These are phyloP conservation scores for Tupaia tana DNA, from an alignment of 2,113 vertebrate genomes.

Conservation along the genomic window DNA sequence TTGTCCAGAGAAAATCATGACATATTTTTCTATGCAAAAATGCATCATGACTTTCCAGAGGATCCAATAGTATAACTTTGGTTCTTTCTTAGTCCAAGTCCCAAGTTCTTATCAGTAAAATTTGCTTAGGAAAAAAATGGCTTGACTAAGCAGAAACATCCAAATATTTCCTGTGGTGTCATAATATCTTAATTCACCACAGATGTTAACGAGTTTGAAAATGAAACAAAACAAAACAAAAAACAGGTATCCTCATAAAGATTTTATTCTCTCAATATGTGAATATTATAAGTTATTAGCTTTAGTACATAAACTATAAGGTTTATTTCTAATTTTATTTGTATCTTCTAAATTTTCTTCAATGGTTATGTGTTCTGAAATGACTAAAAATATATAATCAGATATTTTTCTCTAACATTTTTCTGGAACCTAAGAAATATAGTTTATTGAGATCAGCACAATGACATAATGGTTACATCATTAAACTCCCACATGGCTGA, in stretches of 20 bases:
- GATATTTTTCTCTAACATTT: not conserved
- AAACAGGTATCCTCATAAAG: not conserved
- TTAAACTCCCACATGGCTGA: too few species aligned
- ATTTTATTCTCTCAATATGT: not conserved
- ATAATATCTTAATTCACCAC: not conserved
- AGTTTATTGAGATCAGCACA: not conserved
- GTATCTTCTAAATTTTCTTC: not conserved
- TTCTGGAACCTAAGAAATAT: not conserved
- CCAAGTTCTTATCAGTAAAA: not conserved
- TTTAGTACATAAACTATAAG: not conserved
- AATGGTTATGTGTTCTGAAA: not conserved
- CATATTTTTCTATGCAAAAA: too few species aligned
- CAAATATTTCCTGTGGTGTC: not conserved
- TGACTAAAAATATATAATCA: not conserved
- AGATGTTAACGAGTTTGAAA: not conserved
- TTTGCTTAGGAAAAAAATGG: not conserved
- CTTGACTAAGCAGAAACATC: not conserved
- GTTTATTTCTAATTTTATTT: not conserved
- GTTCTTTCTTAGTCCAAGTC: not conserved
- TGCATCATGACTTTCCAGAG: too few species aligned
- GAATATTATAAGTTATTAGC: not conserved
- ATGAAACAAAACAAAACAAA: not conserved
- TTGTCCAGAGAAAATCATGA: not conserved
- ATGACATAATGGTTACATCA: too few species aligned
- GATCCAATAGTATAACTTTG: not conserved